Conservation (phyloP, 2,888 invertebrate genomes). For the Drosophila testacea region DNA sequence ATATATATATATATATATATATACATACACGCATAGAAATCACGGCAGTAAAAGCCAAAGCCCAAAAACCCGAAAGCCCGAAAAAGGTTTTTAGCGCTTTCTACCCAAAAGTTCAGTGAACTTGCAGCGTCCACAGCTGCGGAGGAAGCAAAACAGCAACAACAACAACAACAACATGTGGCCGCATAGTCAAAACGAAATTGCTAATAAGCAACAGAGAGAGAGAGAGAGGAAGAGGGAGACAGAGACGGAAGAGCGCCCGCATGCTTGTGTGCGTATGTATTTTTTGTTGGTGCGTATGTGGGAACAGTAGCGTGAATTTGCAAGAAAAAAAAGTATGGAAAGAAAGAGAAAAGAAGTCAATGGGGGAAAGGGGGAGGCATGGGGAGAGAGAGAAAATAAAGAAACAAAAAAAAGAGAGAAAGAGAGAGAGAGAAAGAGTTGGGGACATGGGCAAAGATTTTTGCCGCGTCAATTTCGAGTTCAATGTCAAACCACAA, state of each 20-base stretch:
- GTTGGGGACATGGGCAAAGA: constrained; percentile 40
- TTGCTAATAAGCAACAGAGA: constrained; percentile 63
- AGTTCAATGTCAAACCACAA: constrained; percentile 81
- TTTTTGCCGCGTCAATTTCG: constrained; percentile 74
- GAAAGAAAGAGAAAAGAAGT: constrained; percentile 6
- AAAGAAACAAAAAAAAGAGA: constrained; percentile 6
- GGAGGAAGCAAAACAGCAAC: constrained; percentile 55
- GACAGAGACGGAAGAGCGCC: constrained; percentile 10
- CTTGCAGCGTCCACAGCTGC: constrained; percentile 70
- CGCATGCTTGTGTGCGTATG: constrained; percentile 29
- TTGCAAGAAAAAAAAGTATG: constrained; percentile 17
- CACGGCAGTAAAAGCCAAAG: constrained; percentile 46
- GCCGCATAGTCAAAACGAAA: constrained; percentile 63
- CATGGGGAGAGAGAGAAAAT: neutral
- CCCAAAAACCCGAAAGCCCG: constrained; percentile 41
- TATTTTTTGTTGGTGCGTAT: constrained; percentile 26
- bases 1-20: constrained; percentile 1
- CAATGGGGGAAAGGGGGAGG: neutral
- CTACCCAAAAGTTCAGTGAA: constrained; percentile 72
- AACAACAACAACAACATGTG: constrained; percentile 46
- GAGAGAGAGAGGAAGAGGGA: constrained; percentile 3
- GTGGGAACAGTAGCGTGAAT: constrained; percentile 34
- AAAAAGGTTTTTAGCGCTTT: constrained; percentile 65
- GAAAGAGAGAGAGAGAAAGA: constrained; percentile 6
- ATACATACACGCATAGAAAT: constrained; percentile 42